Evolutionary conservation across 2,113 vertebrate genomes (phyloP), one percentile per base, ranked within the genome.

Genomic region (Butorides virescens): DNA sequence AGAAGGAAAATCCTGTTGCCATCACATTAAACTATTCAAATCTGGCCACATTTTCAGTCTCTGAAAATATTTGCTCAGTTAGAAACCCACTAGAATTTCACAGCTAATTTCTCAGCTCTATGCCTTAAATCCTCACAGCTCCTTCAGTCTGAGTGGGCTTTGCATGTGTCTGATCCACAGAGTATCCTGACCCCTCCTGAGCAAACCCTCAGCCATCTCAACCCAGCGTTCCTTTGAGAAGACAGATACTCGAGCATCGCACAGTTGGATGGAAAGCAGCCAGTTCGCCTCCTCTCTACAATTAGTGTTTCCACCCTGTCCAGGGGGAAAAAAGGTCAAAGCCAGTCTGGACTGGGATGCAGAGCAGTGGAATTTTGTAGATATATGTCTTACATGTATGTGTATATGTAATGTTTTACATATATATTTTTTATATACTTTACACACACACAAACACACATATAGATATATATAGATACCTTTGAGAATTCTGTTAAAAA

Each of bases 381-480:
- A 13, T 12, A 14, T 53, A 5, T 46, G 7, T 32, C 58, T 86
- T 46, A 16, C 47, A 62, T 8, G 16, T 49, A 56, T 32, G 11
- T 5, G 49, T 22, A 34, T 6, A n/a, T 49, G 21, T 27, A 5
- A n/a, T 46, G 29, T 63, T 52, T 56, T 47, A 56, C 15, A 52
- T 36, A 59, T 25, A 4, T 19, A 42, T 91, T 63, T 25, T 37
- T 23, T 23, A 32, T 22, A 62, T 22, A 46, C 36, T 59, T 27
- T 37, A 32, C 7, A 62, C 4, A 32, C 10, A 47, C 9, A 20
- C 42, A 42, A 9, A 71, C 19, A 59, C 5, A 20, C 0, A 39
- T 0, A 55, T 0, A 42, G 3, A 61, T 2, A 37, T 6, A 22
- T 5, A 53, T 2, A 66, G 46, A 71, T 15, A 82, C 5, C 5